Evolutionary conservation across 35 echinoderm and acorn worm genomes (phyloP), one percentile per base, ranked within the genome.

Genomic region (Apostichopus californicus): DNA sequence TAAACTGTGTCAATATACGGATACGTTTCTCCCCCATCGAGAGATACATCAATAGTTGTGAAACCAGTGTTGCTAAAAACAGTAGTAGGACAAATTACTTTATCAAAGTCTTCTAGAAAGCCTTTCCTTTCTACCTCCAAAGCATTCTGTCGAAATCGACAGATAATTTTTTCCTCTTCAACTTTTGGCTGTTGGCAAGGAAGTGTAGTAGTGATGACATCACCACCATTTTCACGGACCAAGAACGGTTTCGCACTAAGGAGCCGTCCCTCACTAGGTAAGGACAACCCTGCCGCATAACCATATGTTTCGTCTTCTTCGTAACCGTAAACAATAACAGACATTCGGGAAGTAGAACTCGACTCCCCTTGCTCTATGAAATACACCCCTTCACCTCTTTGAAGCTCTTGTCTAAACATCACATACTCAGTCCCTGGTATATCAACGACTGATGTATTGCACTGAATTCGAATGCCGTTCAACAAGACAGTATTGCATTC

Each of bases 311-410:
- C 94, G 28, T 1, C 5, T 56, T 28, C 0, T 73, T 95, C 94
- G n/a, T 92, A 92, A 13, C 94, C 94, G 75, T 95, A 95, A 11
- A 93, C 94, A 90, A 93, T 93, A n/a, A 95, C 91, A 75, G 87
- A 95, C 28, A 95, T 60, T 46, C 91, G 91, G n/a, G 86, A 90
- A 2, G 56, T 66, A 5, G 13, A 7, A 68, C 22, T 53, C 3
- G 34, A 54, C 8, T 15, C n/a, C 5, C 52, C 81, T 83, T 95
- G 94, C 53, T 95, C 86, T 10, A 95, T 90, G 83, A 78, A 95
- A 60, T 95, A 93, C 3, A 92, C 83, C 8, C 94, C 94, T 92
- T 79, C 87, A 18, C 93, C 90, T 68, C 83, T 92, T 3, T 78
- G 90, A 0, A 92, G 26, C 55, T 8, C 9, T 12, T 55, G 4